Percentiles rank a stretch among this genome's conserved stretches.
phyloP scores from a whole-genome alignment of 2,888 invertebrate species.

The Calliphora vomitoria region DNA sequence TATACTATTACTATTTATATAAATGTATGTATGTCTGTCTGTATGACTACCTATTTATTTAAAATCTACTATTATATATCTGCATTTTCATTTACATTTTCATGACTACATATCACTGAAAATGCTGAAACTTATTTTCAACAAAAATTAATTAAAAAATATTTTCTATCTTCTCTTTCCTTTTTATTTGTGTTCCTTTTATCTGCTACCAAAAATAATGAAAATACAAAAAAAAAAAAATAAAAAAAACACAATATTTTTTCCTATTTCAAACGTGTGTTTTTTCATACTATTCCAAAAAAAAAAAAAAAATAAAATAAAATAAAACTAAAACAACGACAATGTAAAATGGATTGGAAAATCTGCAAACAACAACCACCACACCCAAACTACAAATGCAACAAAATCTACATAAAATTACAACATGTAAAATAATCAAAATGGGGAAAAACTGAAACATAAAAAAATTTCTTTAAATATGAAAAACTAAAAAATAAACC shows the following conservation, averaged over 20 bases:
- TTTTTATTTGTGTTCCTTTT: slow-evolving; percentile 19
- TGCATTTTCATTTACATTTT: slow-evolving; percentile 57
- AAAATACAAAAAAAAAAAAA: slow-evolving; percentile 22
- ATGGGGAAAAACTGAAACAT: slow-evolving; percentile 50
- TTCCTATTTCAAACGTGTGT: slow-evolving; percentile 51
- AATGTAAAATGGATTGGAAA: slow-evolving; percentile 49
- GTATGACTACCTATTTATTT: slow-evolving; percentile 19
- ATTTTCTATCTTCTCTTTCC: slow-evolving; percentile 63
- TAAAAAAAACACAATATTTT: too few species aligned
- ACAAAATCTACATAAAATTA: slow-evolving; percentile 30
- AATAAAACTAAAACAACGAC: slow-evolving; percentile 1
- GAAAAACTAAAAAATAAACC: slow-evolving; percentile 42
- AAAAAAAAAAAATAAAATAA: too few species aligned
- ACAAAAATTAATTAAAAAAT: slow-evolving; percentile 66
- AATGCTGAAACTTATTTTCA: slow-evolving; percentile 59
- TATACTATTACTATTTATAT: slow-evolving; percentile 16
- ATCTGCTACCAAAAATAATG: slow-evolving; percentile 32
- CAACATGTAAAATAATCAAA: slow-evolving; percentile 59
- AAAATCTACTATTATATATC: slow-evolving; percentile 1
- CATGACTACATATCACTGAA: slow-evolving; percentile 48
- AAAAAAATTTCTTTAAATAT: slow-evolving; percentile 15
- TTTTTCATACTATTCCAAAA: slow-evolving; percentile 21
- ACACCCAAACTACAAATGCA: slow-evolving; percentile 14
- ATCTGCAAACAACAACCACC: slow-evolving; percentile 39
- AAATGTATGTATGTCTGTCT: slow-evolving; percentile 24